Base-by-base conservation (phyloP, 2,888 invertebrate genomes). In the Anaspis maculata region DNA sequence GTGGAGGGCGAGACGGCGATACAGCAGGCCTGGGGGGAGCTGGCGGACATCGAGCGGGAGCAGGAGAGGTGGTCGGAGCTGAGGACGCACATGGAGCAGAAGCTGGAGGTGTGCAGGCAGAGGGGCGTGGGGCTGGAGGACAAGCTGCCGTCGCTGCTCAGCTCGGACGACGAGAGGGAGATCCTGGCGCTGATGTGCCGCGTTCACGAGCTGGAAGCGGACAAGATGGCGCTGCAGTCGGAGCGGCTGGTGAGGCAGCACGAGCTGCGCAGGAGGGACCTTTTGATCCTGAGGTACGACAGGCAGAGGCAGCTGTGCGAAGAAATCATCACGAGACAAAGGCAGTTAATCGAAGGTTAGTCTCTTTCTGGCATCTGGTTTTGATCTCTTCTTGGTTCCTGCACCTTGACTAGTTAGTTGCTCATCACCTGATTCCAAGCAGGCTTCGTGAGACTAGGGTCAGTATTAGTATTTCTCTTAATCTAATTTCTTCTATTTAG, bases 161-260 rank as follows among this genome's bases (percentile, higher is more conserved):
- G 80, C 56, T 87, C 85, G 40, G 85, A 88, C 31, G 90, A 94
- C 45, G 94, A 96, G 66, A 74, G 87, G 24, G 95, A 96, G 60
- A 77, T 95, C 34, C 65, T 90, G 37, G 81, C 85, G 13, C 69
- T 96, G 28, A 79, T 96, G 61, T 87, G 91, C 54, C 77, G 88
- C 46, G 91, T 95, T 22, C 94, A 95, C 59, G 89, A 92, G 65
- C 70, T 94, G 34, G 95, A 95, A 67, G 91, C 94, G 0, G 90
- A 92, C 62, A 95, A 91, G 68, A 79, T 88, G 67, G 91, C 92
- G 49, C 70, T 92, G 51, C 90, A 91, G 65, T 88, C 90, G 2
- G 86, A 88, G 57, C 71, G 88, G 19, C 71, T 92, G 34, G 82
- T 89, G 27, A 74, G 88, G 13, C 85, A 89, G 51, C 89, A 90